Percentiles rank a stretch among this genome's conserved stretches.
These are phyloP conservation scores for Dicranocentrus wangi DNA, from an alignment of 2,888 invertebrate species.

Conservation along the genomic window DNA sequence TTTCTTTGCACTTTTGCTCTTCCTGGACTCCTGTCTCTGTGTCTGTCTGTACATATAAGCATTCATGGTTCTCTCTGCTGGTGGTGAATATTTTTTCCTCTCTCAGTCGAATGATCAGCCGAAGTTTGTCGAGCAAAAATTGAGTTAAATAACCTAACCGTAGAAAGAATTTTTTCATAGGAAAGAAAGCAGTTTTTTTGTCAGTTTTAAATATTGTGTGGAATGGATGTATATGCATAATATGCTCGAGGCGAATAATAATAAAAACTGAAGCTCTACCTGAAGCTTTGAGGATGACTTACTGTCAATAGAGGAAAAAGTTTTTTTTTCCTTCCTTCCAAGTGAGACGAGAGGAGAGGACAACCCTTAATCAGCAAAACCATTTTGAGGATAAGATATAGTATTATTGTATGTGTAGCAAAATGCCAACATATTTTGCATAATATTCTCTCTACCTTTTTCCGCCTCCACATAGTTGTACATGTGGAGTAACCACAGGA, in stretches of 20 bases:
- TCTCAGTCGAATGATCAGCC: constrained; percentile 51
- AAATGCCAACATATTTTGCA: too few species aligned
- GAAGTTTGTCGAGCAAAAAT: constrained; percentile 57
- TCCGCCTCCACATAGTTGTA: too few species aligned
- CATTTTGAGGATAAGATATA: too few species aligned
- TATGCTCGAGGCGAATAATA: neutral
- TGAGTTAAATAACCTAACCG: constrained; percentile 22
- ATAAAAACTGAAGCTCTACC: neutral
- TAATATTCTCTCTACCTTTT: too few species aligned
- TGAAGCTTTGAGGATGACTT: neutral
- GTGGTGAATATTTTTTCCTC: constrained; percentile 31
- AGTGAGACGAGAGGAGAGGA: too few species aligned
- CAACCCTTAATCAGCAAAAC: too few species aligned
- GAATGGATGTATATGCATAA: too few species aligned
- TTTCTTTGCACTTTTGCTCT: constrained; percentile 8
- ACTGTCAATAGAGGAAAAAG: neutral
- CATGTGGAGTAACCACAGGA: too few species aligned
- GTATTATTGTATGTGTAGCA: too few species aligned
- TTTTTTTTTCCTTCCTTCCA: too few species aligned
- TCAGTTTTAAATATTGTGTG: neutral
- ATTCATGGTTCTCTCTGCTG: neutral
- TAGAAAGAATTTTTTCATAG: constrained; percentile 1
- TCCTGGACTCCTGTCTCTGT: neutral
- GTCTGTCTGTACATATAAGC: neutral
- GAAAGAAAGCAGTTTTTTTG: neutral